Conservation (phyloP, 2,888 invertebrate genomes). For the Agapostemon virescens region DNA sequence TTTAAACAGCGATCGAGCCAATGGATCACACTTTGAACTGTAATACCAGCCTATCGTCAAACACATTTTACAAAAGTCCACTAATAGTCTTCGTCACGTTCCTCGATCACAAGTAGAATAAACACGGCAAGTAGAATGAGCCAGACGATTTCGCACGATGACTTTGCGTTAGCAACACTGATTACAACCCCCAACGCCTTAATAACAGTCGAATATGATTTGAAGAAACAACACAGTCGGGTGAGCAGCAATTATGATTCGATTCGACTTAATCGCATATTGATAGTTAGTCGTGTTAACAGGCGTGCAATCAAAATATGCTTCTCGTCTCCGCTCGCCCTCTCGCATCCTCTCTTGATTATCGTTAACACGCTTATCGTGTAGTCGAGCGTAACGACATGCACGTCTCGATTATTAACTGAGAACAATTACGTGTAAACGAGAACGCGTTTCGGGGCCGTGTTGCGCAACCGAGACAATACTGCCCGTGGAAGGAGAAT, state of each 20-base stretch:
- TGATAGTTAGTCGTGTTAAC: conserved; percentile 14
- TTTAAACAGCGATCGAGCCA: not conserved
- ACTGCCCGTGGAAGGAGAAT: not conserved
- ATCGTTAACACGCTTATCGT: conserved; percentile 36
- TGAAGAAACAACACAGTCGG: not conserved
- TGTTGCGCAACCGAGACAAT: conserved; percentile 8
- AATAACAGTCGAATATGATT: not conserved
- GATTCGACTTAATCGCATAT: conserved; percentile 20
- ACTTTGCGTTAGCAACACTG: not conserved
- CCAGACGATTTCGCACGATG: not conserved
- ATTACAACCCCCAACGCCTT: not conserved
- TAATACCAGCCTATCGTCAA: not conserved
- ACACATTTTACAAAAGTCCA: not conserved
- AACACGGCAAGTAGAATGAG: no score
- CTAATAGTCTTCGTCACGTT: not conserved
- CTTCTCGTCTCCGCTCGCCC: not conserved
- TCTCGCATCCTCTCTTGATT: conserved; percentile 6
- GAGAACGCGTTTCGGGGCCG: conserved; percentile 6
- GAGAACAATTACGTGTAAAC: conserved; percentile 16
- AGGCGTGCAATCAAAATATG: conserved; percentile 29
- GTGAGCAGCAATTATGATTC: conserved; percentile 2
- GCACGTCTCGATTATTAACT: conserved; percentile 12
- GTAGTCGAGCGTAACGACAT: conserved; percentile 14
- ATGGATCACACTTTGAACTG: not conserved
- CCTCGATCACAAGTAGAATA: no score